A percentile compares a stretch with the other conserved stretches of the same genome.
These are phyloP conservation scores for Nymphalis polychloros DNA, from an alignment of 2,888 invertebrate species.

Conservation along the genomic window DNA sequence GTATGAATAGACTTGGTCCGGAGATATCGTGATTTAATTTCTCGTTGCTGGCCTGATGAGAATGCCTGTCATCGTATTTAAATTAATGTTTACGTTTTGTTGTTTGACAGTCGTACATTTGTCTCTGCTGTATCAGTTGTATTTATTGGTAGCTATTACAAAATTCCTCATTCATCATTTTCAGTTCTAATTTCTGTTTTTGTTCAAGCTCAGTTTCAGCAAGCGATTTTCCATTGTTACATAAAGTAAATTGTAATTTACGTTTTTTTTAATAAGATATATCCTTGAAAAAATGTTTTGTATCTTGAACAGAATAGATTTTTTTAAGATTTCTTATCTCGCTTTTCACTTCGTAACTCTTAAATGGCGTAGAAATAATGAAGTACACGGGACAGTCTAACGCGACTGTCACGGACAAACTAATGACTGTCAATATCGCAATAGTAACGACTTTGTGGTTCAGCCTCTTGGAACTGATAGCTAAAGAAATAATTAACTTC, in stretches of 20 bases:
- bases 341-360: conserved; percentile 41
- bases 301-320: conserved; percentile 14
- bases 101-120: conserved; percentile 42
- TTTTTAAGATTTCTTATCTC: conserved; percentile 19
- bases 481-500: conserved; percentile 43
- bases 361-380: conserved; percentile 69
- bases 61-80: conserved; percentile 43
- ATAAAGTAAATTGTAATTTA: no score
- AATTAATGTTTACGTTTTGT: conserved; percentile 46
- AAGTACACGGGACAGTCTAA: conserved; percentile 60
- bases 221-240: no score
- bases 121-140: conserved; percentile 38
- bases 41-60: conserved; percentile 35
- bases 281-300: not conserved
- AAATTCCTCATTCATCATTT: conserved; percentile 41
- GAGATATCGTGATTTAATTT: conserved; percentile 44
- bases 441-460: conserved; percentile 63
- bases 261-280: no score
- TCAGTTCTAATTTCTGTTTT: conserved; percentile 32
- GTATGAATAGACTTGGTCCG: conserved; percentile 47
- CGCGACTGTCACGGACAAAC: conserved; percentile 60
- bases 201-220: not conserved
- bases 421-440: conserved; percentile 62
- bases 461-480: conserved; percentile 70
- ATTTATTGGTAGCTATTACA: conserved; percentile 44